These are phyloP conservation scores for Leptoclinus maculatus DNA, from an alignment of 2,797 vertebrate species.

Conservation along the genomic window DNA sequence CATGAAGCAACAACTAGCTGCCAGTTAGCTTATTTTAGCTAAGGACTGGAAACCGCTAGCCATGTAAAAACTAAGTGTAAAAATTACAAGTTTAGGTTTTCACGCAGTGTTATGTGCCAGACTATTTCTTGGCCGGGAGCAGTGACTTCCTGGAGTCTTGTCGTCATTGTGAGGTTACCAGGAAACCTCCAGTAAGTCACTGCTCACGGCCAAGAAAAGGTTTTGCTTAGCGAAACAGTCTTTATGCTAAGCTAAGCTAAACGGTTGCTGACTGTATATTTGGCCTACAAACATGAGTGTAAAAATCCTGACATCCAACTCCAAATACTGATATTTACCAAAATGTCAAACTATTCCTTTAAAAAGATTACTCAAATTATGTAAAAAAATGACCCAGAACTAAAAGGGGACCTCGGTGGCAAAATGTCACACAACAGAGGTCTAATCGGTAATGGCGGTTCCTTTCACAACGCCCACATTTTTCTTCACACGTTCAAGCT, in stretches of 20 bases:
- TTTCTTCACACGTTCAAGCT: slow-evolving; percentile 20
- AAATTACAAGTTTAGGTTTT: neutral
- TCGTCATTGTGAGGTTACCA: neutral
- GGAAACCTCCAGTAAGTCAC: neutral
- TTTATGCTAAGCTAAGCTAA: neutral
- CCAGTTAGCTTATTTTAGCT: neutral
- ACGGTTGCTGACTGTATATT: neutral
- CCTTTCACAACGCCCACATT: slow-evolving; percentile 13
- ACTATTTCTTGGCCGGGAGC: neutral
- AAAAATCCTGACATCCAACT: neutral
- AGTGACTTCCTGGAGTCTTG: neutral
- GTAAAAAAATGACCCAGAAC: neutral
- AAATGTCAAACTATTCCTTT: neutral
- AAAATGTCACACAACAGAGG: slow-evolving; percentile 19
- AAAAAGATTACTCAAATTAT: neutral
- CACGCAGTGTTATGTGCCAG: too few relatives aligned
- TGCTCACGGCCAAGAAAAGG: neutral
- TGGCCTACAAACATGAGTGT: neutral
- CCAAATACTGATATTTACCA: neutral
- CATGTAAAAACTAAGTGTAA: too few relatives aligned
- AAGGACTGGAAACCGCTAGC: neutral
- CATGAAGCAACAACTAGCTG: neutral
- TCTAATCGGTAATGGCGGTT: neutral
- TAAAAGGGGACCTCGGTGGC: neutral
- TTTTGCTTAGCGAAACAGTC: too few relatives aligned